Base-by-base conservation (phyloP, 1,140 invertebrate species). In the Magallana angulata region DNA sequence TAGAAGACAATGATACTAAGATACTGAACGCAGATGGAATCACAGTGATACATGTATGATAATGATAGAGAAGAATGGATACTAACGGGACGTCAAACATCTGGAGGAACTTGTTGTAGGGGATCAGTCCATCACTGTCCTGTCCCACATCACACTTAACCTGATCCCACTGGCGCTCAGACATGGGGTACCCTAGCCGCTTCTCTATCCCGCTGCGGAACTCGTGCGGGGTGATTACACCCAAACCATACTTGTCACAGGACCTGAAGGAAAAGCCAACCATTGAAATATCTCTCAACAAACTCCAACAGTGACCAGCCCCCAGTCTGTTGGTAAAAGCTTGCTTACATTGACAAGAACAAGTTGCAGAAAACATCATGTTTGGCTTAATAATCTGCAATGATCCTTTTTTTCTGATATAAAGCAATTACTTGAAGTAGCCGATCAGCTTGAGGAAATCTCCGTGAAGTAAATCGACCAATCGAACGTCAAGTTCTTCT, bases 361-460 rank as follows among this genome's bases (percentile, higher is more conserved):
- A 36, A 36, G 36, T 36, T 36, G 36, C 36, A 36, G 1, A 36
- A 36, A 36, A 36, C 36, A 36, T 36, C 36, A 36, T 36, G 36
- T 36, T 36, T 36, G 36, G 36, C 36, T 36, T 36, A 24, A 36
- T 36, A 36, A 36, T 36, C 36, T 36, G 36, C 36, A 36, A 36
- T 36, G 36, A 36, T 36, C 36, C 36, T 24, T 64, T 64, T 64
- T 16, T 64, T 64, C 60, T 64, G 12, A 16, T 18, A 14, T 16
- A 16, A 14, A 64, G 12, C 60, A 18, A 14, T 89, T 85, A 94
- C 93, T 89, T 90, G 57, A 94, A 91, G 48, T 84, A 80, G 12
- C 76, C 85, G 48, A 93, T 82, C 5, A 94, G 82, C 71, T 91
- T 92, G 14, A 93, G 87, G 85, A 92, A 93, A 81, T 94, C 93